phyloP scores from a whole-genome alignment of 2,797 vertebrate genomes.

The Leucoraja ocellata region DNA sequence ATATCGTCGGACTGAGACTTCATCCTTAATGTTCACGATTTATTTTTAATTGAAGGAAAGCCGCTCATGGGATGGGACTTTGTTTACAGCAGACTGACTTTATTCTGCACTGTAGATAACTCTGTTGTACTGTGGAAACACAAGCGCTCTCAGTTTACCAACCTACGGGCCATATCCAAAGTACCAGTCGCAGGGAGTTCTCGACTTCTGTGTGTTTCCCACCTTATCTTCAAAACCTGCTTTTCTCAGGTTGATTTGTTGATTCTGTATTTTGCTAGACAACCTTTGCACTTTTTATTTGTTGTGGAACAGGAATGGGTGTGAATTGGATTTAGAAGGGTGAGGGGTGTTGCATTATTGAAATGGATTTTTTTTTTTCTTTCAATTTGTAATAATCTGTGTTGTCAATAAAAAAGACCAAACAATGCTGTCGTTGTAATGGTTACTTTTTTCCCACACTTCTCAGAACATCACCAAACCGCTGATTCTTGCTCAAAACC shows the following conservation, averaged over 20 bases:
- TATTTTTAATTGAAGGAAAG: not conserved
- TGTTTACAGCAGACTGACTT: not conserved
- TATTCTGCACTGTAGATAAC: not conserved
- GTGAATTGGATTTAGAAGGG: not conserved
- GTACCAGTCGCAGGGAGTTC: not conserved
- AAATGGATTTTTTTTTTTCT: not conserved
- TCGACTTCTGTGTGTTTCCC: not conserved
- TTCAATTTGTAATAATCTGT: constrained; percentile 30
- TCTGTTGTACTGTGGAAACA: no score
- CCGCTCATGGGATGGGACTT: not conserved
- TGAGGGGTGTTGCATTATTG: not conserved
- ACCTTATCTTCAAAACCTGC: not conserved
- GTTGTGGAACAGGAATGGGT: not conserved
- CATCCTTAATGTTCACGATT: not conserved
- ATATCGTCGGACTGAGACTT: not conserved
- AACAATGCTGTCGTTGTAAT: not conserved
- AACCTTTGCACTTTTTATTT: constrained; percentile 19
- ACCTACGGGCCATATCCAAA: not conserved
- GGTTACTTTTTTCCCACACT: not conserved
- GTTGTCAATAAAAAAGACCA: not conserved
- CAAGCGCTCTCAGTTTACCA: not conserved
- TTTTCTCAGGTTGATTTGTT: constrained; percentile 25
- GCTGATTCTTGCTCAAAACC: not conserved
- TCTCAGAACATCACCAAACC: not conserved
- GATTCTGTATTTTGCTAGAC: not conserved